These are phyloP conservation scores for Umimayanthus chanpuru DNA, from an alignment of 92 coral and sea anemone species.

Conservation along the genomic window DNA sequence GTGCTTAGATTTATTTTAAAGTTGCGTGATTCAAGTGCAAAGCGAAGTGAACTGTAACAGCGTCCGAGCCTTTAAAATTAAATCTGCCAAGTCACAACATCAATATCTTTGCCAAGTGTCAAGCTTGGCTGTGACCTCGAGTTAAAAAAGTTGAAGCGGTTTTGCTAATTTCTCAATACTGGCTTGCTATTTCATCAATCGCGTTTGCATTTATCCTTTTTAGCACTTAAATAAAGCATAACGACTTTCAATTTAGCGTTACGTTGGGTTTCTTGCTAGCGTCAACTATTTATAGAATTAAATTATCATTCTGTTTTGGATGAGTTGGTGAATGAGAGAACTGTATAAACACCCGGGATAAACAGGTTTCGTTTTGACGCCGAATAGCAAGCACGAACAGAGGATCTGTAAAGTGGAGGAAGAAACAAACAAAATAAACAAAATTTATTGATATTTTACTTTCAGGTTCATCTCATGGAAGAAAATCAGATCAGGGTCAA, in stretches of 20 bases:
- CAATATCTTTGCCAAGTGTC: slow-evolving; percentile 5
- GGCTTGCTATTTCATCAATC: background rate
- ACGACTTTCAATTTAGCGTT: background rate
- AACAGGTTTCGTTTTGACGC: background rate
- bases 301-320: background rate
- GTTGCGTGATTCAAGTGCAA: slow-evolving; percentile 19
- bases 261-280: background rate
- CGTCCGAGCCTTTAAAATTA: background rate
- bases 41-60: background rate
- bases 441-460: slow-evolving; percentile 18
- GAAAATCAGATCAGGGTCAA: slow-evolving; percentile 74
- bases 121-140: slow-evolving; percentile 5
- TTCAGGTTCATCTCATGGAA: slow-evolving; percentile 65
- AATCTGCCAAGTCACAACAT: slow-evolving; percentile 34
- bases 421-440: background rate
- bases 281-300: background rate
- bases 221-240: background rate
- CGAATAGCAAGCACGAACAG: background rate
- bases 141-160: background rate
- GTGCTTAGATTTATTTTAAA: background rate
- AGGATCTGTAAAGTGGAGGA: background rate
- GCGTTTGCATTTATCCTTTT: background rate
- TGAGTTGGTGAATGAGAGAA: background rate
- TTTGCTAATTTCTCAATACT: background rate
- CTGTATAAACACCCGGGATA: too few species aligned